Percentiles rank a stretch among this genome's conserved stretches.
Evolutionary conservation across 2,888 invertebrate genomes (phyloP).

Genomic region (Lordiphosa andalusiaca): DNA sequence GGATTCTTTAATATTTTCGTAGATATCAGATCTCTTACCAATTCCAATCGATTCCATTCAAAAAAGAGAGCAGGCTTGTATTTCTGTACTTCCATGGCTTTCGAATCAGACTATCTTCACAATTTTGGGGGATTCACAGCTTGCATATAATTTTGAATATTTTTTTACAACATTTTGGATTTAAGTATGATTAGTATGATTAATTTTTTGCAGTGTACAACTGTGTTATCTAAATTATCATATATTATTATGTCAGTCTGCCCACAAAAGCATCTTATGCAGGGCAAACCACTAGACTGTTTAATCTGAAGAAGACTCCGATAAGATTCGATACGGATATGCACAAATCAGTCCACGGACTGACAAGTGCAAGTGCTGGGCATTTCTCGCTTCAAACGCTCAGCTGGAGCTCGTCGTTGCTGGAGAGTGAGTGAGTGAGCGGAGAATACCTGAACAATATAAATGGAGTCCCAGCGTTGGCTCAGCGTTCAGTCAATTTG

Average conservation of each 20-base stretch:
- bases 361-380: constrained; percentile 35
- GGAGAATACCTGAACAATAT: constrained; percentile 32
- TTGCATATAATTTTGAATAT: too few relatives aligned
- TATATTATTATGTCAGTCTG: constrained; percentile 25
- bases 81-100: too few relatives aligned
- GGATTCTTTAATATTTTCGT: too few relatives aligned
- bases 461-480: constrained; percentile 69
- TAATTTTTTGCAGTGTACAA: background rate
- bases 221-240: constrained; percentile 12
- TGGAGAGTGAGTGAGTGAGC: constrained; percentile 21
- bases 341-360: constrained; percentile 21
- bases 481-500: constrained; percentile 72
- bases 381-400: constrained; percentile 15
- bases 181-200: too few relatives aligned
- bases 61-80: too few relatives aligned
- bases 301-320: constrained; percentile 53
- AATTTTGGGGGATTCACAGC: too few relatives aligned
- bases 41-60: too few relatives aligned
- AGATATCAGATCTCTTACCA: too few relatives aligned
- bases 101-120: too few relatives aligned
- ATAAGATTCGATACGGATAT: constrained; percentile 49
- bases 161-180: too few relatives aligned
- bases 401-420: constrained; percentile 35
- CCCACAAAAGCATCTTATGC: constrained; percentile 24
- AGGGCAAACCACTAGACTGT: background rate